Conservation (phyloP, 2,113 vertebrate species). For the Cebus imitator region DNA sequence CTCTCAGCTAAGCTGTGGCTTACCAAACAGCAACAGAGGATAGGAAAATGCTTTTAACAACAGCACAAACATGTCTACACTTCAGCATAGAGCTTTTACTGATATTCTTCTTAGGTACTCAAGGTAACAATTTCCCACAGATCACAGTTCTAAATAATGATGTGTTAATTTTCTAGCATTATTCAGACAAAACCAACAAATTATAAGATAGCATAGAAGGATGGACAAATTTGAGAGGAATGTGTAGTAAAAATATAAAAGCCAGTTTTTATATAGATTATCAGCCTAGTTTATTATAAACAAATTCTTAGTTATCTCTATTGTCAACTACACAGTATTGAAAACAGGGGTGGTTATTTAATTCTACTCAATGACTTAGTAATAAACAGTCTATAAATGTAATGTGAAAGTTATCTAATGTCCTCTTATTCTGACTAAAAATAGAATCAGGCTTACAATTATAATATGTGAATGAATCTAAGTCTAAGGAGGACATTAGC, state of each 20-base stretch:
- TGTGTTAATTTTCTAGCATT: neutral
- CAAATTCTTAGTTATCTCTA: neutral
- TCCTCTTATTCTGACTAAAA: neutral
- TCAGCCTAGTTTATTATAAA: neutral
- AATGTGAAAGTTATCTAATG: neutral
- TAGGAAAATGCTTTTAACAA: neutral
- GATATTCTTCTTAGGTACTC: neutral
- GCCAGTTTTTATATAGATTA: neutral
- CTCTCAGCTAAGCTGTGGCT: neutral
- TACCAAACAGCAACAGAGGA: neutral
- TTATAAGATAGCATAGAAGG: neutral
- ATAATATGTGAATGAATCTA: neutral
- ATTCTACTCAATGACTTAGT: neutral
- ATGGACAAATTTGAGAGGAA: neutral
- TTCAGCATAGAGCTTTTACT: neutral
- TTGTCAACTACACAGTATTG: neutral
- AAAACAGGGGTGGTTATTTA: neutral
- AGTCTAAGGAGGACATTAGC: neutral
- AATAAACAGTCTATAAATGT: neutral
- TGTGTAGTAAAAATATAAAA: neutral
- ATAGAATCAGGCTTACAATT: neutral
- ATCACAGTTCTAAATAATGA: neutral
- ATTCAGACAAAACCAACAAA: neutral
- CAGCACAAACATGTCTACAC: neutral
- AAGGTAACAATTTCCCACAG: neutral